phyloP scores from a whole-genome alignment of 2,888 invertebrate genomes.

The Lacanobia oleracea region DNA sequence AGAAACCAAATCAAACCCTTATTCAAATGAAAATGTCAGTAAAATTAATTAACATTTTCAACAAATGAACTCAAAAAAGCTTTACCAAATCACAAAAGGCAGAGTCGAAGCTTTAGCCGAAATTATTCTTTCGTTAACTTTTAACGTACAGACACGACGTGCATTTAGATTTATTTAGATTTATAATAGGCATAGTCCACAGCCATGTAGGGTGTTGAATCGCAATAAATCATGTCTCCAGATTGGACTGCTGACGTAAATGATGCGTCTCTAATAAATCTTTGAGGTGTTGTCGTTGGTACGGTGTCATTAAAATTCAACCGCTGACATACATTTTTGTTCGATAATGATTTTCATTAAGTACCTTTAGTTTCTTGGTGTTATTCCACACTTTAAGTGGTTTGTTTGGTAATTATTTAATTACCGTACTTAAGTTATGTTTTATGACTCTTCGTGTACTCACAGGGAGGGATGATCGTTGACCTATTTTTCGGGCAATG shows the following conservation, averaged over 20 bases:
- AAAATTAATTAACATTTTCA: too few relatives aligned
- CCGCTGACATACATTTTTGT: constrained; percentile 62
- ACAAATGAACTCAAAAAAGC: too few relatives aligned
- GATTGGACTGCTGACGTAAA: constrained; percentile 65
- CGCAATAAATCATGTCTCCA: constrained; percentile 65
- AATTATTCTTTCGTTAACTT: constrained; percentile 31
- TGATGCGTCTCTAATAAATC: constrained; percentile 64
- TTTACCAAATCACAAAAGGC: too few relatives aligned
- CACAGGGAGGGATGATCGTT: not conserved
- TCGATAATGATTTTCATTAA: constrained; percentile 56
- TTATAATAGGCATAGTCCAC: constrained; percentile 55
- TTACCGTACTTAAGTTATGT: constrained; percentile 15
- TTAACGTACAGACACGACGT: constrained; percentile 40
- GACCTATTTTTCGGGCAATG: not conserved
- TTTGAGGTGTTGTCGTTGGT: constrained; percentile 57
- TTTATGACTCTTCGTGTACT: not conserved
- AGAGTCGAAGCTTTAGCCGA: not conserved
- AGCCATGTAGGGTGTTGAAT: constrained; percentile 62
- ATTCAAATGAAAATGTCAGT: not conserved
- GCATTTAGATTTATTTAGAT: constrained; percentile 58
- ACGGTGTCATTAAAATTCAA: constrained; percentile 63
- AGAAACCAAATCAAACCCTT: not conserved
- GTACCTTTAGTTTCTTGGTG: constrained; percentile 15
- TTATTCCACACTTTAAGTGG: constrained; percentile 13
- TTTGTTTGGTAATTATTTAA: constrained; percentile 17